Evolutionary conservation across 2,888 invertebrate species (phyloP).

Genomic region (Drosophila niveifrons): DNA sequence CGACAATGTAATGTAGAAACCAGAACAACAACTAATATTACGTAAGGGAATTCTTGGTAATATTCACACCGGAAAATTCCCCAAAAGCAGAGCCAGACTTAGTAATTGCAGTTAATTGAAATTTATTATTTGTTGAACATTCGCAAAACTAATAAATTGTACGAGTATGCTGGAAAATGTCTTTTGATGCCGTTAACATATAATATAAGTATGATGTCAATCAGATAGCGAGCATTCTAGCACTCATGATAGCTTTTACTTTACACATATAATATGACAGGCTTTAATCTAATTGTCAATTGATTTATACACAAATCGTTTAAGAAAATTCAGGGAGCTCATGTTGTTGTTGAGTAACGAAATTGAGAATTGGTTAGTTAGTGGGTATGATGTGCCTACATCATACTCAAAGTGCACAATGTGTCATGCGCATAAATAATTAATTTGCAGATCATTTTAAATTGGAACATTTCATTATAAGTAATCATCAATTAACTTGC

Average conservation of each 20-base stretch:
- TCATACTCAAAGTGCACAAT: background rate
- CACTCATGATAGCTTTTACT: too few relatives aligned
- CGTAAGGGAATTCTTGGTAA: background rate
- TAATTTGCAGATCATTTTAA: background rate
- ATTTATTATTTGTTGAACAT: background rate
- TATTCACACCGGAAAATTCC: background rate
- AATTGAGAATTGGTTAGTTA: background rate
- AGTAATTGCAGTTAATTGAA: background rate
- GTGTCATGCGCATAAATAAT: background rate
- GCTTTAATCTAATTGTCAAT: too few relatives aligned
- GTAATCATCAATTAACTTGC: too few relatives aligned
- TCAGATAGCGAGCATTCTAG: too few relatives aligned
- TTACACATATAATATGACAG: too few relatives aligned
- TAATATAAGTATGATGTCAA: too few relatives aligned
- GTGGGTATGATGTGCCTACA: background rate
- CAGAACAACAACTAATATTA: background rate
- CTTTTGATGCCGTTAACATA: too few relatives aligned
- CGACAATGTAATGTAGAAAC: background rate
- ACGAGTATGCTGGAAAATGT: background rate
- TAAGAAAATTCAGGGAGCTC: background rate
- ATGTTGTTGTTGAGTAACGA: background rate
- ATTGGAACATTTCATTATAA: too few relatives aligned
- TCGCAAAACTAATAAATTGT: background rate
- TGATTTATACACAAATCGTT: background rate
- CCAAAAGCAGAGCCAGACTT: background rate